A percentile compares a stretch with the other conserved stretches of the same genome.
phyloP scores from a whole-genome alignment of 2,113 vertebrate species.

The Lonchura striata region DNA sequence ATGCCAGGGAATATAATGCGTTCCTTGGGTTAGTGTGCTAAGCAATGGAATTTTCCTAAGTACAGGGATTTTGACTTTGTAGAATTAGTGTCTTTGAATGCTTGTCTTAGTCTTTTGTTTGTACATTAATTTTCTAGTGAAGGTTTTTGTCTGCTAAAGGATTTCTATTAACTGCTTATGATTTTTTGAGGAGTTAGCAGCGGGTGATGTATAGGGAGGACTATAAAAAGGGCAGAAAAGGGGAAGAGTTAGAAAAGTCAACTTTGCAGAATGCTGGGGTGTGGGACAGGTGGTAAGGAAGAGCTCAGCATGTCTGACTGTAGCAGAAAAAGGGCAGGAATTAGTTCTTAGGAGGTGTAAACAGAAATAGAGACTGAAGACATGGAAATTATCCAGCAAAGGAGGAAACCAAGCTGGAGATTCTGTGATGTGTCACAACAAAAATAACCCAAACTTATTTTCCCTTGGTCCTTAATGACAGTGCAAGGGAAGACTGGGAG shows the following conservation, averaged over 20 bases:
- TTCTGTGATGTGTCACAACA: background rate
- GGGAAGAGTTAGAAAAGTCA: background rate
- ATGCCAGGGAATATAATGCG: background rate
- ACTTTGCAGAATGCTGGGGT: background rate
- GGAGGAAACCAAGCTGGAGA: background rate
- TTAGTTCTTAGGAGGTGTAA: background rate
- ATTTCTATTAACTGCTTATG: background rate
- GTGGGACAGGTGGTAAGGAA: background rate
- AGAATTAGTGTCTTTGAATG: background rate
- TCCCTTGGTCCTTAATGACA: background rate
- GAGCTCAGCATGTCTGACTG: background rate
- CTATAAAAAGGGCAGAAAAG: background rate
- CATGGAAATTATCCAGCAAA: background rate
- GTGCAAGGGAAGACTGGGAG: background rate
- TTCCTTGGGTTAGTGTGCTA: background rate
- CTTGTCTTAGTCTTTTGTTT: background rate
- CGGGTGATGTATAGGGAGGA: accelerated
- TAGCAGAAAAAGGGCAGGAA: background rate
- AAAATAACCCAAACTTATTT: background rate
- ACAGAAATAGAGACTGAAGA: background rate
- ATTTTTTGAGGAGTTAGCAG: accelerated
- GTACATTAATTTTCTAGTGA: background rate
- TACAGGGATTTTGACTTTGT: background rate
- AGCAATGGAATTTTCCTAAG: background rate
- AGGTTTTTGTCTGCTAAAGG: background rate